Evolutionary conservation across 2,113 vertebrate species (phyloP).

Genomic region (Pipa parva): DNA sequence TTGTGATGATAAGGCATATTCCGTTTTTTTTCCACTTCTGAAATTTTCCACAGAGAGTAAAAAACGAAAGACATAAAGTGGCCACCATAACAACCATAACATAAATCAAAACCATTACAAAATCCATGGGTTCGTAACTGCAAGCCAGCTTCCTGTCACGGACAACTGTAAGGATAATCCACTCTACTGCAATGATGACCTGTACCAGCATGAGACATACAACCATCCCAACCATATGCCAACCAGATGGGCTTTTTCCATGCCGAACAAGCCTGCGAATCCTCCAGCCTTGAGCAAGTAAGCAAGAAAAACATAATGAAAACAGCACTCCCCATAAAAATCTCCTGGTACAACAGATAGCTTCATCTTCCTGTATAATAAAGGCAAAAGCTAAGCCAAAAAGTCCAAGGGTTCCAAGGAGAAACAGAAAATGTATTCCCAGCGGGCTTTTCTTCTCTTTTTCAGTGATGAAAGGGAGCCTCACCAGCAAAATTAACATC

Average conservation of each 20-base stretch:
- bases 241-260: constrained; percentile 78
- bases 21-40: constrained; percentile 86
- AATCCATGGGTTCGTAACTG: constrained; percentile 85
- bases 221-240: constrained; percentile 75
- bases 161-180: constrained; percentile 86
- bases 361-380: constrained; percentile 85
- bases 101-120: constrained; percentile 82
- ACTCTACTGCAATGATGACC: constrained; percentile 87
- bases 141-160: constrained; percentile 81
- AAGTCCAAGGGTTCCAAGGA: constrained; percentile 81
- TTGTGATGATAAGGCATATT: constrained; percentile 77
- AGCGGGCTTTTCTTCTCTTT: constrained; percentile 84
- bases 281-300: constrained; percentile 84
- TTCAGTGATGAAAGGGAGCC: constrained; percentile 83
- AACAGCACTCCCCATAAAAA: constrained; percentile 90
- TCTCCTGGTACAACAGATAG: constrained; percentile 76
- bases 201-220: constrained; percentile 84
- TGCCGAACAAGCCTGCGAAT: constrained; percentile 77
- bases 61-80: constrained; percentile 69
- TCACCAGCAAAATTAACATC: constrained; percentile 78
- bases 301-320: constrained; percentile 87
- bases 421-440: constrained; percentile 83
- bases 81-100: constrained; percentile 79
- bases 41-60: constrained; percentile 85
- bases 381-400: constrained; percentile 89